Base-by-base conservation (phyloP, 2,888 invertebrate genomes). In the Epinotia nisella region DNA sequence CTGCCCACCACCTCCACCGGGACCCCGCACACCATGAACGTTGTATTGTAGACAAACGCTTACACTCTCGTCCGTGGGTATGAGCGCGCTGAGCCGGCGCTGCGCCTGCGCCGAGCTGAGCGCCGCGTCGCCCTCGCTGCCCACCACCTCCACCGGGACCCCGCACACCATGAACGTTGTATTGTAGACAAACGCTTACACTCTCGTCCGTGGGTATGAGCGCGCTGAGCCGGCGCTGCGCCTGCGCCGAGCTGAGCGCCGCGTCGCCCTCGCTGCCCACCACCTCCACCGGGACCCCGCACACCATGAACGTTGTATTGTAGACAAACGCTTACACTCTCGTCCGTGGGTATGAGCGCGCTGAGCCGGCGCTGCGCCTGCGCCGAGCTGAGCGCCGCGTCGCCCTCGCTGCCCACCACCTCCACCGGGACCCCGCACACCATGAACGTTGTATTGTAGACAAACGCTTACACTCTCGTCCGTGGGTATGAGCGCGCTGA, bases 391-490 rank as follows among this genome's bases (percentile, higher is more conserved):
- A 86, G 90, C 41, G 87, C 94, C 62, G 89, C 93, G 79, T 91
- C 94, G 0, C 84, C 90, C 1, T 79, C 89, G 10, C 84, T 84
- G 24, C 94, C 90, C 5, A 95, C 85, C 61, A 96, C 89, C 70
- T 96, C 96, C 1, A 97, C 94, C 0, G 94, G 94, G 0, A 97
- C 96, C 0, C 95, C 94, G 66, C 95, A 94, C 24, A 97, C 87
- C 11, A 86, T 81, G 77, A 94, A 92, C 4, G 90, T 88, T n/a
- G n/a, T n/a, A n/a, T n/a, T n/a, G n/a, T n/a, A 9, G 35, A 35
- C 5, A 24, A 24, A 13, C 13, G 39, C 49, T 11, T 3, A 70
- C 70, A 55, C 21, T 55, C 2, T 61, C 81, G 24, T 78, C 84
- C 0, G 79, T 76, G 0, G 74, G 79, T 24, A 91, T 90, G 29